Percentiles rank a stretch among this genome's conserved stretches.
Conservation (phyloP, 2,888 invertebrate species). For the Chorisops tibialis region DNA sequence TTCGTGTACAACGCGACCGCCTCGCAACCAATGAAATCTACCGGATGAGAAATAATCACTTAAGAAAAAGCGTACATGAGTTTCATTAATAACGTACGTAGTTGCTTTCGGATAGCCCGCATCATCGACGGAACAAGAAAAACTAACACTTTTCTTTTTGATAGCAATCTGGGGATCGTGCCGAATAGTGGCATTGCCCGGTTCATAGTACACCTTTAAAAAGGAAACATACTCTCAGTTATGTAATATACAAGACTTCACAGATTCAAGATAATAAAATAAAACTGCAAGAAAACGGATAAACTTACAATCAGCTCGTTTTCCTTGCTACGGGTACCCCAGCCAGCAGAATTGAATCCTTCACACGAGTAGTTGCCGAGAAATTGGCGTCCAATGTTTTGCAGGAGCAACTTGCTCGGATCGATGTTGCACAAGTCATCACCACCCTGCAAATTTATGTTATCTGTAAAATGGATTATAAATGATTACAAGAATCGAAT, state of each 20-base stretch:
- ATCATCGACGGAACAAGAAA: constrained; percentile 80
- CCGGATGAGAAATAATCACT: neutral
- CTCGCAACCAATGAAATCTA: constrained; percentile 77
- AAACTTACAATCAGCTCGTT: constrained; percentile 68
- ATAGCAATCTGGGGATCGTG: constrained; percentile 74
- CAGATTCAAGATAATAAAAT: neutral
- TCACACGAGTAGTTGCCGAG: constrained; percentile 93
- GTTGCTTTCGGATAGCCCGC: constrained; percentile 75
- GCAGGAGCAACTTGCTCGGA: constrained; percentile 78
- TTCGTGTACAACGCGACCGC: constrained; percentile 66
- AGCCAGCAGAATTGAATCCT: constrained; percentile 84
- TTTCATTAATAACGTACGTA: constrained; percentile 17
- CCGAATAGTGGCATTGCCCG: constrained; percentile 74
- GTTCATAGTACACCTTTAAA: constrained; percentile 60
- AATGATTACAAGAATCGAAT: neutral
- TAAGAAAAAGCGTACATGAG: constrained; percentile 1
- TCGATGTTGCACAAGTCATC: constrained; percentile 78
- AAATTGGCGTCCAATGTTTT: constrained; percentile 82
- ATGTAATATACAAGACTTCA: neutral
- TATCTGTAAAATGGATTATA: constrained; percentile 3
- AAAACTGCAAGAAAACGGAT: neutral
- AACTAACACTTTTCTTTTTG: constrained; percentile 77
- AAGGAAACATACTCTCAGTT: constrained; percentile 8
- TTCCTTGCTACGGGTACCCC: constrained; percentile 76
- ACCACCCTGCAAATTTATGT: constrained; percentile 33